Conservation (phyloP, 2,888 invertebrate species). For the Ectobius pallidus region DNA sequence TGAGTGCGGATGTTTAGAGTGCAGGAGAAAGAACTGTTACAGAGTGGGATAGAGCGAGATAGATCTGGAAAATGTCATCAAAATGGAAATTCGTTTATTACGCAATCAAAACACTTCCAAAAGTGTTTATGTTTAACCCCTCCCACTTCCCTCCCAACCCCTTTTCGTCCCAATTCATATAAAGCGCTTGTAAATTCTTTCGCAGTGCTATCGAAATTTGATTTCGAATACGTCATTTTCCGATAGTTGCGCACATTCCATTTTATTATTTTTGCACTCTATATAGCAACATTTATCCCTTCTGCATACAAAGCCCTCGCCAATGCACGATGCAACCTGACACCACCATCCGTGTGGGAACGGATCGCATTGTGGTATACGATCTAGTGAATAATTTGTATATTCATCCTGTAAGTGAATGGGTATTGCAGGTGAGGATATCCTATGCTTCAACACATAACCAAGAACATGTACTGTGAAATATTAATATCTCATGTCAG, state of each 20-base stretch:
- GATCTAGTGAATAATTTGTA: conserved; percentile 1
- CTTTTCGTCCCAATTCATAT: neutral
- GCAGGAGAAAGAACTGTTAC: neutral
- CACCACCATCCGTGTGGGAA: neutral
- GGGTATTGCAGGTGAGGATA: neutral
- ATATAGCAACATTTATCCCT: neutral
- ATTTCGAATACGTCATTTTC: conserved; percentile 25
- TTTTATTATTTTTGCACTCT: neutral
- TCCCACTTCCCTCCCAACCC: neutral
- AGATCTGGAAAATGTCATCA: conserved; percentile 37
- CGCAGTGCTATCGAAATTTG: conserved; percentile 23
- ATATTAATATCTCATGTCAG: neutral
- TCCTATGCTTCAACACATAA: neutral
- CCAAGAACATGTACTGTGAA: neutral
- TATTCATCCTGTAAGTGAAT: neutral
- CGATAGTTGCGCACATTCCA: neutral
- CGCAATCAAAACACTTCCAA: conserved; percentile 41
- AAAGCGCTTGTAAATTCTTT: conserved; percentile 21
- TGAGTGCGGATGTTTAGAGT: neutral
- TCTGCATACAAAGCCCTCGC: neutral
- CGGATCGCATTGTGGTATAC: neutral
- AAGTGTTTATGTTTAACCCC: conserved; percentile 37
- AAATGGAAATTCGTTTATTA: conserved; percentile 42
- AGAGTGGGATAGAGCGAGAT: neutral
- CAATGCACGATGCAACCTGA: neutral